These are phyloP conservation scores for Euphysa ruthae DNA, from an alignment of 30 jellyfish, hydroid and myxozoan species.

Conservation along the genomic window DNA sequence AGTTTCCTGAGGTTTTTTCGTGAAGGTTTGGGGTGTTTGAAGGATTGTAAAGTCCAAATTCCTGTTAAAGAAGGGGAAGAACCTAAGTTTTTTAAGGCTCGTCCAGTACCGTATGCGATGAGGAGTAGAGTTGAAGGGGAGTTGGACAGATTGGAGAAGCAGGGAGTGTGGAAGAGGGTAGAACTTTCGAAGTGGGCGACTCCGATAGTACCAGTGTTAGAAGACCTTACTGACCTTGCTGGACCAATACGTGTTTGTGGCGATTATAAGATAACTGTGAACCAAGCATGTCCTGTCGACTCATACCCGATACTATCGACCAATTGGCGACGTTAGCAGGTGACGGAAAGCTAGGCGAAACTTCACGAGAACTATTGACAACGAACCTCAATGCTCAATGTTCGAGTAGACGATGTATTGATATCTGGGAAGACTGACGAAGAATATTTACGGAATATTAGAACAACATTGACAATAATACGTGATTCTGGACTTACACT, in stretches of 20 bases:
- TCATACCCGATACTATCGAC: slow-evolving; percentile 4
- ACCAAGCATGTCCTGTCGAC: slow-evolving; percentile 5
- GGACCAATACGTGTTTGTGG: slow-evolving; percentile 29
- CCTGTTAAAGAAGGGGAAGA: slow-evolving; percentile 1
- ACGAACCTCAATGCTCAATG: slow-evolving; percentile 7
- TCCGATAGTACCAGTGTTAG: slow-evolving; percentile 26
- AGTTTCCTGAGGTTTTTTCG: slow-evolving; percentile 20
- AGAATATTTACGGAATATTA: too few relatives aligned
- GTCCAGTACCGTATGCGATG: slow-evolving; percentile 41
- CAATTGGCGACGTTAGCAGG: slow-evolving; percentile 26
- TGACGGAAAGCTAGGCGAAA: slow-evolving; percentile 16
- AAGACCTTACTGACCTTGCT: slow-evolving; percentile 17
- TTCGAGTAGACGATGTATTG: too few relatives aligned
- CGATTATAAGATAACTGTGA: slow-evolving; percentile 17
- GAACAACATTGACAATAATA: too few relatives aligned
- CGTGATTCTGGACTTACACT: too few relatives aligned
- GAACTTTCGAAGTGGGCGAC: slow-evolving; percentile 23
- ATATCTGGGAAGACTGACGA: too few relatives aligned
- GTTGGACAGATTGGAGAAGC: slow-evolving; percentile 18
- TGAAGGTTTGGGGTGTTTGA: slow-evolving; percentile 11
- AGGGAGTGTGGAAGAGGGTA: slow-evolving; percentile 23
- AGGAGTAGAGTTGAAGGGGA: slow-evolving; percentile 21
- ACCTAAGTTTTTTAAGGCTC: slow-evolving; percentile 16
- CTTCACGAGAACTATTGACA: slow-evolving; percentile 16
- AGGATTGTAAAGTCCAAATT: slow-evolving; percentile 8